Evolutionary conservation across 2,888 invertebrate genomes (phyloP).

Genomic region (Eilema griseolum): DNA sequence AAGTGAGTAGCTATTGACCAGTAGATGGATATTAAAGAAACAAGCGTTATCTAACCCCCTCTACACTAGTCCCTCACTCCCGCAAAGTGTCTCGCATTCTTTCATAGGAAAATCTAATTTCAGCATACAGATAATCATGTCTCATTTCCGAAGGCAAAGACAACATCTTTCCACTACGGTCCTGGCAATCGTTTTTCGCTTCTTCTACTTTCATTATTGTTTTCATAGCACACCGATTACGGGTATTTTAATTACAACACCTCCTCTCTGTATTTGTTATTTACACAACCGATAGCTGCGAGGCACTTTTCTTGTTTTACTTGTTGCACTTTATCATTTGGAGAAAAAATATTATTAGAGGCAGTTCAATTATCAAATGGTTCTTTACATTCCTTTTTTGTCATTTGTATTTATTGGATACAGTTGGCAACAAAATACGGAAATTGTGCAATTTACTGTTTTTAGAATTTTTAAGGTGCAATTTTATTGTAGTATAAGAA

Average conservation of each 20-base stretch:
- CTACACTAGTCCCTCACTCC: too few species aligned
- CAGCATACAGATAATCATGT: too few species aligned
- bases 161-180: too few species aligned
- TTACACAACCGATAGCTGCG: background rate
- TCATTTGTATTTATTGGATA: slow-evolving; percentile 30
- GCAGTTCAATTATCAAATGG: background rate
- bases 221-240: too few species aligned
- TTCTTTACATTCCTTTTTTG: slow-evolving; percentile 45
- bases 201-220: too few species aligned
- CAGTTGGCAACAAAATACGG: slow-evolving; percentile 32
- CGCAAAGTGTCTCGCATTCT: too few species aligned
- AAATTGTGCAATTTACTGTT: background rate
- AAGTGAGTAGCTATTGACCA: too few species aligned
- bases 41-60: too few species aligned
- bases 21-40: too few species aligned
- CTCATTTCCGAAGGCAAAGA: too few species aligned
- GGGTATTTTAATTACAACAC: background rate
- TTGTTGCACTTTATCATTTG: background rate
- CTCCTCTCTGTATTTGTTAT: background rate
- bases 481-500: background rate
- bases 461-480: background rate
- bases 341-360: background rate
- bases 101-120: too few species aligned
- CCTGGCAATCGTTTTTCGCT: too few species aligned
- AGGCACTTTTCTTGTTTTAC: background rate